These are phyloP conservation scores for Metridium senile DNA, from an alignment of 92 coral and sea anemone genomes.

Conservation along the genomic window DNA sequence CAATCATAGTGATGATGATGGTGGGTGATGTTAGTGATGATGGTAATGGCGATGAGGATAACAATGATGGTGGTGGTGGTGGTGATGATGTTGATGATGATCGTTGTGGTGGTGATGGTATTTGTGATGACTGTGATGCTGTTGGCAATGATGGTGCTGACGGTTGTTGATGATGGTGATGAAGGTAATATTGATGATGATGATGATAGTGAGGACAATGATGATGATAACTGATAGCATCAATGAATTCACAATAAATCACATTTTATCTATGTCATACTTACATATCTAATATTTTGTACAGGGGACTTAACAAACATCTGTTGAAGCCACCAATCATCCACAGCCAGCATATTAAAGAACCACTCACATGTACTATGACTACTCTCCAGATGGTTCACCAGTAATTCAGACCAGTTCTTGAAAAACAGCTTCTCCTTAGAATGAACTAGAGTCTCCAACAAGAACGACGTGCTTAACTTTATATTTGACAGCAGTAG, in stretches of 20 bases:
- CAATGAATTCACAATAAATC: too few relatives aligned
- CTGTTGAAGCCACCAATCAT: slow-evolving; percentile 95
- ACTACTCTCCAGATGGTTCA: slow-evolving; percentile 83
- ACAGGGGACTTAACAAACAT: slow-evolving; percentile 89
- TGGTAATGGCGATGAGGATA: neutral
- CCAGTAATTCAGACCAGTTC: slow-evolving; percentile 90
- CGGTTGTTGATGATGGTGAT: slow-evolving; percentile 8
- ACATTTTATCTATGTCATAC: slow-evolving; percentile 6
- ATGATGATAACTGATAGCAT: too few relatives aligned
- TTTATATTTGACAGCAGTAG: slow-evolving; percentile 84
- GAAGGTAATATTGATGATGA: neutral
- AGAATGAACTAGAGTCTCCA: slow-evolving; percentile 94
- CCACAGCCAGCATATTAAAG: slow-evolving; percentile 75
- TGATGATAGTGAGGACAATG: neutral
- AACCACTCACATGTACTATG: slow-evolving; percentile 88
- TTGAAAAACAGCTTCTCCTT: slow-evolving; percentile 91
- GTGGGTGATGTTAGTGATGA: neutral
- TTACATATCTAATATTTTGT: slow-evolving; percentile 85
- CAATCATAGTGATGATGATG: slow-evolving; percentile 12
- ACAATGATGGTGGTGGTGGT: neutral
- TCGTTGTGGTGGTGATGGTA: neutral
- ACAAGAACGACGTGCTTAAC: slow-evolving; percentile 85
- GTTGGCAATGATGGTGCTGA: neutral
- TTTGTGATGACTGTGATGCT: slow-evolving; percentile 4
- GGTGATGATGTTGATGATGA: neutral